Evolutionary conservation across 2,113 vertebrate species (phyloP).

Genomic region (Fulica atra): DNA sequence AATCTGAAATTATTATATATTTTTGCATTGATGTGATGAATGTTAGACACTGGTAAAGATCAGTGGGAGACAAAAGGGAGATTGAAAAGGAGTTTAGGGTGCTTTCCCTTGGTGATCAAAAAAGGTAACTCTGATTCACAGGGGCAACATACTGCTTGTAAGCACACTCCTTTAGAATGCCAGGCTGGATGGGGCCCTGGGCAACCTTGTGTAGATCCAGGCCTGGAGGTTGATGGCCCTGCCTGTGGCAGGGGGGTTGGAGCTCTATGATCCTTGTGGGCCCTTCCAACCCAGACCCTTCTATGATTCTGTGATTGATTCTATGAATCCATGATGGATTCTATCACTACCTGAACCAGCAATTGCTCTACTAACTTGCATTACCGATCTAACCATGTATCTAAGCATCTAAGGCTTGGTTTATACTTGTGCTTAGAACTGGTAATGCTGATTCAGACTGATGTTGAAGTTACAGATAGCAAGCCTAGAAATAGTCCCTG

Average conservation of each 20-base stretch:
- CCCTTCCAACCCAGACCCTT: no score
- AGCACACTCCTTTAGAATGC: background rate
- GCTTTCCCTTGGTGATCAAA: background rate
- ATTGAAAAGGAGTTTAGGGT: background rate
- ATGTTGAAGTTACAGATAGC: background rate
- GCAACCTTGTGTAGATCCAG: no score
- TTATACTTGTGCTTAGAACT: background rate
- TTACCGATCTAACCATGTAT: background rate
- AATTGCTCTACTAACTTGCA: background rate
- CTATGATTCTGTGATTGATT: no score
- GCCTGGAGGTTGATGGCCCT: no score
- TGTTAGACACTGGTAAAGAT: background rate
- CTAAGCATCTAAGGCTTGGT: background rate
- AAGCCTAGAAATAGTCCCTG: background rate
- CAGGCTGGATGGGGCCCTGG: no score
- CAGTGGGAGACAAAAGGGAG: background rate
- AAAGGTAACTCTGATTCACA: background rate
- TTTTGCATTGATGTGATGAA: background rate
- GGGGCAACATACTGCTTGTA: background rate
- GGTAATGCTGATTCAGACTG: background rate
- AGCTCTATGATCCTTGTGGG: no score
- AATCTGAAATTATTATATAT: background rate
- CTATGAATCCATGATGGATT: no score
- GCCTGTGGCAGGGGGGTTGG: no score
- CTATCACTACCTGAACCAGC: background rate